Percentiles rank a stretch among this genome's conserved stretches.
phyloP scores from a whole-genome alignment of 1,140 invertebrate species.

The Danaus melanippus region DNA sequence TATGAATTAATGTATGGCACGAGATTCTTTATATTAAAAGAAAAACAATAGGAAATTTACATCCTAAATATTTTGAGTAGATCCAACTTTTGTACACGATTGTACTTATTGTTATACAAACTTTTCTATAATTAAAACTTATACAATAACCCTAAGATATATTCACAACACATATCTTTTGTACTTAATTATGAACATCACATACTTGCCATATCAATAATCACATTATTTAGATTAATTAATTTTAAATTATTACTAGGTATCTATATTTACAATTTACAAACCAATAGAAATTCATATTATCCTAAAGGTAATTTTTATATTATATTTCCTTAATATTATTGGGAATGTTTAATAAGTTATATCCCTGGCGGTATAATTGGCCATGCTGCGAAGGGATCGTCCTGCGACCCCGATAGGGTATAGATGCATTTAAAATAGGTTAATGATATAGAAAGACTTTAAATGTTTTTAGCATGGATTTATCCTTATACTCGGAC shows the following conservation, averaged over 20 bases:
- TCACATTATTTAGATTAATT: background rate
- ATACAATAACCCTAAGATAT: constrained; percentile 2
- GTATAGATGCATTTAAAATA: constrained; percentile 64
- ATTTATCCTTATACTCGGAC: constrained; percentile 4
- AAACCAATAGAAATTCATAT: background rate
- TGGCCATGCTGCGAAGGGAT: constrained; percentile 33
- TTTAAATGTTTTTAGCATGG: constrained; percentile 31
- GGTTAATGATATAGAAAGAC: constrained; percentile 59
- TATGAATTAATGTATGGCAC: background rate
- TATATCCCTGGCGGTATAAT: constrained; percentile 35
- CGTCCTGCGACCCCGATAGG: constrained; percentile 29
- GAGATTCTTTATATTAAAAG: constrained; percentile 9
- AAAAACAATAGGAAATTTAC: constrained; percentile 11
- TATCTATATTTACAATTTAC: background rate
- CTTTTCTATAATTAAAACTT: background rate
- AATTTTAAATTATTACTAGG: background rate
- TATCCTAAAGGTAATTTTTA: background rate
- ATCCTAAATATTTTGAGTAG: constrained; percentile 3
- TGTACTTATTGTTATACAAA: constrained; percentile 15
- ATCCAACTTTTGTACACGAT: background rate
- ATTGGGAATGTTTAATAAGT: constrained; percentile 1
- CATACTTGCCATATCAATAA: constrained; percentile 14
- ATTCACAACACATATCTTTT: constrained; percentile 11
- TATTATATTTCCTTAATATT: constrained; percentile 5
- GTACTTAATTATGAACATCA: constrained; percentile 18